Evolutionary conservation across 2,888 invertebrate genomes (phyloP).

Genomic region (Linyphia triangularis): DNA sequence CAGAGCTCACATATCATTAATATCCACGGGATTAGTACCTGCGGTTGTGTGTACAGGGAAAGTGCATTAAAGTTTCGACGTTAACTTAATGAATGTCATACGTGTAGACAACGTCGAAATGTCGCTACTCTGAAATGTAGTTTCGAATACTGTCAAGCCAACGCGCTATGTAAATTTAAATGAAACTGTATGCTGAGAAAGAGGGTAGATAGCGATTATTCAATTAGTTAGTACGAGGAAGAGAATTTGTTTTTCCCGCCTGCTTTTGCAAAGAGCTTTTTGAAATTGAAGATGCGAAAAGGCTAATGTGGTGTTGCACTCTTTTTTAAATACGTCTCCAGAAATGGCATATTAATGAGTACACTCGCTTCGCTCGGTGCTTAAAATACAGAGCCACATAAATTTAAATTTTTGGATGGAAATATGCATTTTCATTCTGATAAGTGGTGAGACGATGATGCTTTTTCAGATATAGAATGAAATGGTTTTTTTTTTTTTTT

Average conservation of each 20-base stretch:
- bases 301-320: neutral
- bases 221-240: neutral
- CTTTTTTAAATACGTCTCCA: neutral
- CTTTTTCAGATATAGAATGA: too few species aligned
- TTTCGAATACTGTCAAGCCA: neutral
- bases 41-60: neutral
- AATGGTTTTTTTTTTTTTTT: too few species aligned
- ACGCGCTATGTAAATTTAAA: constrained; percentile 1
- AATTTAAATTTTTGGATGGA: neutral
- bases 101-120: neutral
- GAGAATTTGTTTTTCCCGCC: neutral
- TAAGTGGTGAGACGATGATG: too few species aligned
- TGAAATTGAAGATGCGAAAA: neutral
- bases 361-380: neutral
- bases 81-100: constrained; percentile 2
- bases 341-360: neutral
- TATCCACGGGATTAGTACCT: constrained; percentile 4
- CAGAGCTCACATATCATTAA: neutral
- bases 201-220: constrained; percentile 5
- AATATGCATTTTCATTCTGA: too few species aligned
- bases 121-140: too few species aligned
- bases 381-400: neutral
- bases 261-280: neutral
- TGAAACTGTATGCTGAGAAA: neutral
- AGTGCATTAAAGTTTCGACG: constrained; percentile 34